Conservation (phyloP, 53 echinoderm and acorn worm species). For the Pentamera pediparva region DNA sequence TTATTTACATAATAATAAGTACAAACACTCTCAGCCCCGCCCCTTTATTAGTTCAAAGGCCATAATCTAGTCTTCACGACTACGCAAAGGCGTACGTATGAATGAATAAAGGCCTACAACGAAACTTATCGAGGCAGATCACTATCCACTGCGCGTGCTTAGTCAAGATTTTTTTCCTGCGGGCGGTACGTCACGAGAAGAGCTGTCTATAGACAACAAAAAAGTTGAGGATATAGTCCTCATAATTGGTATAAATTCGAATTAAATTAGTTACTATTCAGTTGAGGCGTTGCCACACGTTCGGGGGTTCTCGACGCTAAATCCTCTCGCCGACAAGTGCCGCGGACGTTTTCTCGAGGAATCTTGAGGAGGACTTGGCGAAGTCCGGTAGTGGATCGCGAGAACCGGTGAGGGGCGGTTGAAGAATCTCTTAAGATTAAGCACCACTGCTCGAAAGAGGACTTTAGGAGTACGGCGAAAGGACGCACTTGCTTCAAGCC, state of each 20-base stretch:
- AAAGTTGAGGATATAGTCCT: conserved; percentile 17
- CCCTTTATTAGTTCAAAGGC: conserved; percentile 25
- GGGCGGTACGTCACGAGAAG: neutral
- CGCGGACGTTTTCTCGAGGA: conserved; percentile 1
- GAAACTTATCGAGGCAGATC: too few relatives aligned
- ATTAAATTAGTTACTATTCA: conserved; percentile 15
- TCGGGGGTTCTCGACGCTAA: neutral
- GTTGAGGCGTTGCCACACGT: neutral
- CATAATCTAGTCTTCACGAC: neutral
- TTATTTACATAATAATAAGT: conserved; percentile 13
- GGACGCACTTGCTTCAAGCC: conserved; percentile 9
- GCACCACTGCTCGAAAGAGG: conserved; percentile 17
- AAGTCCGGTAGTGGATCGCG: neutral
- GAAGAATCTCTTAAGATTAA: conserved; percentile 27
- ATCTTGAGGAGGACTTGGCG: conserved; percentile 10
- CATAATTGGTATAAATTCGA: conserved; percentile 19
- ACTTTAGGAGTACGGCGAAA: neutral
- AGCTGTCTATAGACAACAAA: neutral
- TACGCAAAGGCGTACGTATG: conserved; percentile 20
- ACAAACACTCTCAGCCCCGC: neutral
- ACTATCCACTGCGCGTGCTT: too few relatives aligned
- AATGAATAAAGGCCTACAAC: neutral
- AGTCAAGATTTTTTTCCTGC: conserved; percentile 13
- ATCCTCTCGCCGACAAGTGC: neutral
- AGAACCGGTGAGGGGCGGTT: neutral